Evolutionary conservation across 1,140 invertebrate genomes (phyloP).

Genomic region (Mizuhopecten yessoensis): DNA sequence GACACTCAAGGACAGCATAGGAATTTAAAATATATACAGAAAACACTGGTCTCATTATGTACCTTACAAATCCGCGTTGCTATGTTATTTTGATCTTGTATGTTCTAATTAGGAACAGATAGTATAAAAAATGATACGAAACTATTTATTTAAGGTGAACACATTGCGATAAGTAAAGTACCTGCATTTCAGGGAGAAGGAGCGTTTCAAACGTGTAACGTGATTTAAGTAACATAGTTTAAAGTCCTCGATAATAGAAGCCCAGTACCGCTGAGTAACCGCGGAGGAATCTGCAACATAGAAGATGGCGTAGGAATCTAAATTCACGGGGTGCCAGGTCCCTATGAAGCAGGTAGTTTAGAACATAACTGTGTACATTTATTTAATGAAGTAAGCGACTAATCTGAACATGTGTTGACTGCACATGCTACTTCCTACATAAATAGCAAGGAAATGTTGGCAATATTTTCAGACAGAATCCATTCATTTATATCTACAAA

Average conservation of each 20-base stretch:
- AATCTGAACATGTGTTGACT: background rate
- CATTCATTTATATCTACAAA: constrained; percentile 17
- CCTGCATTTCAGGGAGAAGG: too few species aligned
- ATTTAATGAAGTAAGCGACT: background rate
- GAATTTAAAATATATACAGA: too few species aligned
- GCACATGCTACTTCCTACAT: constrained; percentile 18
- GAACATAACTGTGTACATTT: background rate
- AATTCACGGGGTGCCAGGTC: background rate
- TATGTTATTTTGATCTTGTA: too few species aligned
- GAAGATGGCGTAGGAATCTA: background rate
- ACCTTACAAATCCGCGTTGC: too few species aligned
- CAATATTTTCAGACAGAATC: constrained; percentile 12
- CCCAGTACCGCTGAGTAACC: background rate
- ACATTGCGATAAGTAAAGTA: too few species aligned
- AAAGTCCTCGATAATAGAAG: background rate
- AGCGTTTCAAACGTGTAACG: too few species aligned
- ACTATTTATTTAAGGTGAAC: too few species aligned
- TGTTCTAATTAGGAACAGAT: too few species aligned
- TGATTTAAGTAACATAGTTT: too few species aligned
- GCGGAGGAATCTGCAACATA: background rate
- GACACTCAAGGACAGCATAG: too few species aligned
- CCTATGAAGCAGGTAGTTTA: background rate
- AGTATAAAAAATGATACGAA: too few species aligned
- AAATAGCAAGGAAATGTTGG: constrained; percentile 4
- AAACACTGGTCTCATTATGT: too few species aligned